Percentiles rank a stretch among this genome's conserved stretches.
Evolutionary conservation across 2,888 invertebrate genomes (phyloP).

Genomic region (Hartigia nigra): DNA sequence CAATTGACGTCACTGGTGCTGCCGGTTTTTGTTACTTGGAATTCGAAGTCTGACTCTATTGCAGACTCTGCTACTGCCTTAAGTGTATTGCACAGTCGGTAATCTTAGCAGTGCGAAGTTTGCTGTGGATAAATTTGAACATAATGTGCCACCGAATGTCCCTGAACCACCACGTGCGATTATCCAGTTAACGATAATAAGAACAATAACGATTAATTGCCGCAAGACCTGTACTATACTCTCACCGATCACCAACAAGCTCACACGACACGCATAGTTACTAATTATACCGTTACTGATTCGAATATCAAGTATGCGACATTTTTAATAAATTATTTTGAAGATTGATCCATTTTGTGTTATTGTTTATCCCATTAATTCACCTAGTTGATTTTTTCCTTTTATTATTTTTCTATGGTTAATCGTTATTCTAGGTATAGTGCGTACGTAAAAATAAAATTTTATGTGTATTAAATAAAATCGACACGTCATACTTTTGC

Average conservation of each 20-base stretch:
- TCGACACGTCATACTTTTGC: no score
- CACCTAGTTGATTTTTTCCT: not conserved
- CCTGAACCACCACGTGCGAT: not conserved
- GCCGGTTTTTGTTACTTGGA: no score
- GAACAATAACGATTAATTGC: constrained; percentile 27
- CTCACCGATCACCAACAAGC: constrained; percentile 48
- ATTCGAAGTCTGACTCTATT: no score
- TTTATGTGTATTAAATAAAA: no score
- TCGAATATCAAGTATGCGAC: constrained; percentile 59
- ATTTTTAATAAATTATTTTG: constrained; percentile 64
- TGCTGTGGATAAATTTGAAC: not conserved
- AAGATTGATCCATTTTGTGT: constrained; percentile 46
- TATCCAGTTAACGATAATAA: constrained; percentile 10
- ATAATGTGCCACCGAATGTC: not conserved
- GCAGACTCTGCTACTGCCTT: no score
- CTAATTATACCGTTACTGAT: constrained; percentile 57
- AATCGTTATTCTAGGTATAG: not conserved
- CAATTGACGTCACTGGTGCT: not conserved
- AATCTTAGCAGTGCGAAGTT: not conserved
- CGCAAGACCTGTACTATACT: constrained; percentile 1
- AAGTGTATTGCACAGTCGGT: no score
- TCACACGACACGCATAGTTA: constrained; percentile 59
- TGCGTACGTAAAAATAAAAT: not conserved
- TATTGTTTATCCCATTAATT: constrained; percentile 13
- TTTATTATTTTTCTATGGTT: not conserved